These are phyloP conservation scores for Zophobas morio DNA, from an alignment of 1,140 invertebrate species.

Conservation along the genomic window DNA sequence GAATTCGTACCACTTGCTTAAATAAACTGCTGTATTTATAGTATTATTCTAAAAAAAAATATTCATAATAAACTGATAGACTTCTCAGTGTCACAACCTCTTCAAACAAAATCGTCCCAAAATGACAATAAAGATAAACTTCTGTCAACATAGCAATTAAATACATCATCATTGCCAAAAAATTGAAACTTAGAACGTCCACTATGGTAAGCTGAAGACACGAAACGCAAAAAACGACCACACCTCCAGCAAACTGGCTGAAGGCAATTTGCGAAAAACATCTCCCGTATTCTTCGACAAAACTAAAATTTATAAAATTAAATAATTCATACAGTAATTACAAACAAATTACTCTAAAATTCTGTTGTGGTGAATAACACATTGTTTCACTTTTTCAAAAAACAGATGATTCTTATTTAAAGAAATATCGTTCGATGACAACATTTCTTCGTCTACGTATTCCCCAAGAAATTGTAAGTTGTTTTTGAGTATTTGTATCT, in stretches of 20 bases:
- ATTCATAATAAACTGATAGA: not conserved
- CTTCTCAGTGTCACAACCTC: constrained; percentile 27
- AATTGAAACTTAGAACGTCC: constrained; percentile 33
- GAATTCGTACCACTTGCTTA: constrained; percentile 53
- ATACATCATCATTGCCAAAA: constrained; percentile 43
- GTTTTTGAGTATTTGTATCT: constrained; percentile 61
- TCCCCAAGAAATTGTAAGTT: constrained; percentile 50
- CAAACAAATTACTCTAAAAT: constrained; percentile 51
- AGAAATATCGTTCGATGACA: not conserved
- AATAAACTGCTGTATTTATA: constrained; percentile 51
- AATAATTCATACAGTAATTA: constrained; percentile 5
- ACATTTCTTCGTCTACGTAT: constrained; percentile 27
- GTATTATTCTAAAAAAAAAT: constrained; percentile 52
- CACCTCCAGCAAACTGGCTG: constrained; percentile 60
- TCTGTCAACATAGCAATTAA: constrained; percentile 47
- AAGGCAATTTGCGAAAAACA: constrained; percentile 59
- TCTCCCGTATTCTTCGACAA: constrained; percentile 57
- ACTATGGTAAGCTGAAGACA: constrained; percentile 62
- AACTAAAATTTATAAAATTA: constrained; percentile 34
- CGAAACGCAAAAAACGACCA: constrained; percentile 61
- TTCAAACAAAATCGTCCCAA: constrained; percentile 56
- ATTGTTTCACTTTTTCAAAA: constrained; percentile 52
- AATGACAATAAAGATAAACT: constrained; percentile 64
- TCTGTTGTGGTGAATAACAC: constrained; percentile 57
- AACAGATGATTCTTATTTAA: constrained; percentile 44